Percentiles rank a stretch among this genome's conserved stretches.
Evolutionary conservation across 2,797 vertebrate genomes (phyloP).

Genomic region (Phoeniculus purpureus): DNA sequence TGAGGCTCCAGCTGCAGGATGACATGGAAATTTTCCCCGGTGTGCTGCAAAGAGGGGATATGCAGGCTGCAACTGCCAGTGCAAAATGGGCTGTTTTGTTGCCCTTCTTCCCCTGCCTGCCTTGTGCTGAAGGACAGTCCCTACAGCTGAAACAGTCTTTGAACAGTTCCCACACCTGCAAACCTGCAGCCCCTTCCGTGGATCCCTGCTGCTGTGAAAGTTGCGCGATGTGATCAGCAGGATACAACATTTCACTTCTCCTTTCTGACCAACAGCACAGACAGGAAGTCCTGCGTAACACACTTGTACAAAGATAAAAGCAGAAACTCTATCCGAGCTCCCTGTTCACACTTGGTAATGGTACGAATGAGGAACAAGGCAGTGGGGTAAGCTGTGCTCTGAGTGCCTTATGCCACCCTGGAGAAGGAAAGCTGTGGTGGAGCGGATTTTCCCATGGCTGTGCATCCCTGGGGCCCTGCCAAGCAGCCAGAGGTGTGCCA

Average conservation of each 20-base stretch:
- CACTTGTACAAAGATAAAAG: not conserved
- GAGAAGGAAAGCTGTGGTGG: not conserved
- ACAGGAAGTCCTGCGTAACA: not conserved
- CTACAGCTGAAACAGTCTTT: not conserved
- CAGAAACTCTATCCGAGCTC: not conserved
- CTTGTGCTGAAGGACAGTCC: not conserved
- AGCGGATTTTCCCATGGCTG: not conserved
- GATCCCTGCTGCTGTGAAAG: not conserved
- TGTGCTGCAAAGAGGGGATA: not conserved
- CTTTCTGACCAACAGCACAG: not conserved
- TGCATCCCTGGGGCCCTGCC: not conserved
- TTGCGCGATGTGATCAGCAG: not conserved
- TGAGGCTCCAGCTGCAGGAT: not conserved
- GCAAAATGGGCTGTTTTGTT: not conserved
- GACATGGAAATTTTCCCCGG: not conserved
- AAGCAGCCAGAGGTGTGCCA: not conserved
- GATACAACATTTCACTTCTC: not conserved
- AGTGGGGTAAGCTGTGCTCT: not conserved
- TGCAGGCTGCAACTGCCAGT: not conserved
- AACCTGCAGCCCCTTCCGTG: not conserved
- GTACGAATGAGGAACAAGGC: not conserved
- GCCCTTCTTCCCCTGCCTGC: not conserved
- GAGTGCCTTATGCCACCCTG: not conserved
- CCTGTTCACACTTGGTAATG: not conserved
- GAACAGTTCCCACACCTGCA: not conserved